Base-by-base conservation (phyloP, 1,140 invertebrate species). In the Habropoda laboriosa region DNA sequence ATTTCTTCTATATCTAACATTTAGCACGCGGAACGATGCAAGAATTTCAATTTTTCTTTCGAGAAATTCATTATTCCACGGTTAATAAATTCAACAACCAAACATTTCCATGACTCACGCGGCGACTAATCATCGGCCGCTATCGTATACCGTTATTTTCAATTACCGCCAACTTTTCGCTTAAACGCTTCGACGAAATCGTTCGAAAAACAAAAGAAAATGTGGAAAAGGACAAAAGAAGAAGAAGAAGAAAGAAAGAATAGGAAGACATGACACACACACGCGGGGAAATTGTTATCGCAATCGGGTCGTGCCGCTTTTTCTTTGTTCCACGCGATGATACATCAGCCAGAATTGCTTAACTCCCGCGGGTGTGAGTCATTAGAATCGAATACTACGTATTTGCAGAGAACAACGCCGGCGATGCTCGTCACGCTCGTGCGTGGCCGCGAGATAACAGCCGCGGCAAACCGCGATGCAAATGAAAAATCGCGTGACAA, bases 401-500 rank as follows among this genome's bases (percentile, higher is more conserved):
- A 61, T 63, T 73, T 68, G 45, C 63, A 64, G 32, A 64, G 32
- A 47, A 53, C 53, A 57, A 53, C 40, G 27, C 10, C 35, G 38
- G 61, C 30, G 75, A 78, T 78, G 47, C 53, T 71, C 64, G 57
- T 74, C 81, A 49, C 76, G 68, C 45, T 67, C 32, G 70, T 66
- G 38, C 45, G 61, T 60, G 78, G 66, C 60, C 40, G 47, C 38
- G 55, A 67, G 78, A 85, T 85, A 85, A 66, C 57, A 64, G 64
- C 32, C 32, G 42, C 55, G 30, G 21, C 21, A 27, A 12, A 21
- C 60, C 45, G 49, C 66, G 64, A 70, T 83, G 51, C 81, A 72
- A 76, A 80, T 77, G 49, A 85, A 77, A 85, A 73, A 77, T 85
- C 61, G 68, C 61, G 60, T 57, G 68, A 77, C 72, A 77, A 38